A percentile compares a stretch with the other conserved stretches of the same genome.
phyloP scores from a whole-genome alignment of 2,797 vertebrate species.

The Acanthiza pusilla region DNA sequence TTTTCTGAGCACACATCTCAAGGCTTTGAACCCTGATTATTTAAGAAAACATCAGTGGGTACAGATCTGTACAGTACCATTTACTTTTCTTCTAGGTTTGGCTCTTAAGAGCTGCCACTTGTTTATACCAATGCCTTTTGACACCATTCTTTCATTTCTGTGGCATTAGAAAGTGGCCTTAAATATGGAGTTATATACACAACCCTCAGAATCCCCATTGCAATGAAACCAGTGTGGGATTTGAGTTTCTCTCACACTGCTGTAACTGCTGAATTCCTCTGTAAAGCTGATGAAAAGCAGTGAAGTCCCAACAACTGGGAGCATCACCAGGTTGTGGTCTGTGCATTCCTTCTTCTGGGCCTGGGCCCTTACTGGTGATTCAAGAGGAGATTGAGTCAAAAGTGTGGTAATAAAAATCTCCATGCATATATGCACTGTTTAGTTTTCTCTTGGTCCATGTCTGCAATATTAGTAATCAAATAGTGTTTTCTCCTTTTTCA shows the following conservation, averaged over 20 bases:
- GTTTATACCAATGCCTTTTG: not conserved
- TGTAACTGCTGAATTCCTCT: not conserved
- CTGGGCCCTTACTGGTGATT: not conserved
- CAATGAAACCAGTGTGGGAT: not conserved
- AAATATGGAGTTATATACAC: rapidly evolving
- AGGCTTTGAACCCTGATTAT: not conserved
- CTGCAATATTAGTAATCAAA: not conserved
- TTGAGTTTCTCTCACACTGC: not conserved
- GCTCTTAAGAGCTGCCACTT: not conserved
- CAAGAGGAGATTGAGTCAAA: not conserved
- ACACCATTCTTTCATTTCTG: not conserved
- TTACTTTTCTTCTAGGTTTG: not conserved
- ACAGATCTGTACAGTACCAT: not conserved
- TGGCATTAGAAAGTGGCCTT: not conserved
- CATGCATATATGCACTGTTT: not conserved
- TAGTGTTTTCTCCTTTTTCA: not conserved
- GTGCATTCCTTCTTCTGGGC: not conserved
- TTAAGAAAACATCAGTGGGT: not conserved
- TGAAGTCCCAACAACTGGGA: not conserved
- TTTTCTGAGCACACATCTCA: not conserved
- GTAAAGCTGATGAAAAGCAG: not conserved
- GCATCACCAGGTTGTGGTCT: not conserved
- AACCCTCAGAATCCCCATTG: not conserved
- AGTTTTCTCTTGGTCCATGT: not conserved
- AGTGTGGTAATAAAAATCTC: not conserved